Evolutionary conservation across 1,140 invertebrate genomes (phyloP).

Genomic region (Brachionus manjavacas): DNA sequence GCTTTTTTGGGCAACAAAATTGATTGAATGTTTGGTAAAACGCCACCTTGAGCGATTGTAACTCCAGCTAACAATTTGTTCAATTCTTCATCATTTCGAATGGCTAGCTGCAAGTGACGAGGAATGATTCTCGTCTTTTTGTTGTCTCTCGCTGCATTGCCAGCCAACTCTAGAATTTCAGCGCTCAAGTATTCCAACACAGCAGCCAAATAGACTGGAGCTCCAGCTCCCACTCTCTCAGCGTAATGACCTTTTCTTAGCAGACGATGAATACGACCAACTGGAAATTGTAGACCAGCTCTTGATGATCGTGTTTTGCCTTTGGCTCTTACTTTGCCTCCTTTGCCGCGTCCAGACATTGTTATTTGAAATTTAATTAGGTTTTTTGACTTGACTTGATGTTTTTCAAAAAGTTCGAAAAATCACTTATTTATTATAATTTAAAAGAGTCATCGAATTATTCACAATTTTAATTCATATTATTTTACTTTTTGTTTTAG

Average conservation of each 20-base stretch:
- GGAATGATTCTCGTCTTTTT: neutral
- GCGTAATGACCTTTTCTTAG: slow-evolving; percentile 62
- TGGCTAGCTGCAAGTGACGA: neutral
- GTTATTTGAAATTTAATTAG: neutral
- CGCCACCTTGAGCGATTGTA: slow-evolving; percentile 48
- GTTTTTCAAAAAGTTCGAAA: too few species aligned
- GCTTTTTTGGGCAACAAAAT: slow-evolving; percentile 55
- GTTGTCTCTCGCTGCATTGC: neutral
- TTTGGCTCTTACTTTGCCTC: slow-evolving; percentile 64
- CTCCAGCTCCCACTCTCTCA: slow-evolving; percentile 62
- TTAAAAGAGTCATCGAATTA: neutral
- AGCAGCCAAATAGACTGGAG: slow-evolving; percentile 56
- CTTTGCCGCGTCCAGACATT: slow-evolving; percentile 57
- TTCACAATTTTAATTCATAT: neutral
- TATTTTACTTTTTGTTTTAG: neutral
- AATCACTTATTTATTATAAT: neutral
- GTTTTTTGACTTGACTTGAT: too few species aligned
- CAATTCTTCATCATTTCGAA: neutral
- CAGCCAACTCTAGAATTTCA: slow-evolving; percentile 62
- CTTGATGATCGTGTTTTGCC: slow-evolving; percentile 61
- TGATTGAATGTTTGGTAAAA: slow-evolving; percentile 55
- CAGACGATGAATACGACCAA: slow-evolving; percentile 64
- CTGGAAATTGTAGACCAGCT: slow-evolving; percentile 68
- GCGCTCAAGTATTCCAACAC: slow-evolving; percentile 55
- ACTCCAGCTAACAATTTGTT: neutral